Evolutionary conservation across 2,113 vertebrate species (phyloP).

Genomic region (Laticauda laticaudata): DNA sequence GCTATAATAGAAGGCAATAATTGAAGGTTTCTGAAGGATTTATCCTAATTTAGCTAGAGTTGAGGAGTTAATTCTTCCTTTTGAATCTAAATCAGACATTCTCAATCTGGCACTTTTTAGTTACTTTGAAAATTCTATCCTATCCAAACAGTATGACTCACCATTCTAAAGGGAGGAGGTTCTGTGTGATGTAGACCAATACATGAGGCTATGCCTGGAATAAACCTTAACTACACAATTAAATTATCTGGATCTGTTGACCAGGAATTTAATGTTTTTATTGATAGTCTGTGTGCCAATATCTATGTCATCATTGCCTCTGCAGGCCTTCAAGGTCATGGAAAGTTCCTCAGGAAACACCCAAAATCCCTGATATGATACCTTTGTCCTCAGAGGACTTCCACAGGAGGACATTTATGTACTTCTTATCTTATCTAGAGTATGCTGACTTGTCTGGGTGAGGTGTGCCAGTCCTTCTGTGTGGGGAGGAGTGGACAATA

Average conservation of each 20-base stretch:
- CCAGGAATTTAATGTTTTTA: no score
- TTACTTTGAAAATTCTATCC: neutral
- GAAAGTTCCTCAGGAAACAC: no score
- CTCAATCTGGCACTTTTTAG: neutral
- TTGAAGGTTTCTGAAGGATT: neutral
- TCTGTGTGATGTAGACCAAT: neutral
- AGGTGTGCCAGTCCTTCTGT: no score
- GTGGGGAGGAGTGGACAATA: no score
- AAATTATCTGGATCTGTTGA: neutral
- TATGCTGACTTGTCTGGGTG: no score
- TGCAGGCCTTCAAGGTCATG: no score
- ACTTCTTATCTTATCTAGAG: no score
- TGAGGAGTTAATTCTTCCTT: neutral
- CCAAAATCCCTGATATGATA: no score
- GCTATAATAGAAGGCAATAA: neutral
- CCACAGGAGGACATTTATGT: no score
- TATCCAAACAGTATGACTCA: neutral
- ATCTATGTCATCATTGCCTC: no score
- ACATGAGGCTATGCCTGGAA: neutral
- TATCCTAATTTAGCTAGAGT: neutral
- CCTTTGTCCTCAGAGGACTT: no score
- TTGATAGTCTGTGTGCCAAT: no score
- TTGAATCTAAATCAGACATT: neutral
- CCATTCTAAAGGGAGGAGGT: neutral
- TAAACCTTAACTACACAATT: neutral